A percentile compares a stretch with the other conserved stretches of the same genome.
Evolutionary conservation across 2,797 vertebrate species (phyloP).

Genomic region (Brotogeris chrysoptera): DNA sequence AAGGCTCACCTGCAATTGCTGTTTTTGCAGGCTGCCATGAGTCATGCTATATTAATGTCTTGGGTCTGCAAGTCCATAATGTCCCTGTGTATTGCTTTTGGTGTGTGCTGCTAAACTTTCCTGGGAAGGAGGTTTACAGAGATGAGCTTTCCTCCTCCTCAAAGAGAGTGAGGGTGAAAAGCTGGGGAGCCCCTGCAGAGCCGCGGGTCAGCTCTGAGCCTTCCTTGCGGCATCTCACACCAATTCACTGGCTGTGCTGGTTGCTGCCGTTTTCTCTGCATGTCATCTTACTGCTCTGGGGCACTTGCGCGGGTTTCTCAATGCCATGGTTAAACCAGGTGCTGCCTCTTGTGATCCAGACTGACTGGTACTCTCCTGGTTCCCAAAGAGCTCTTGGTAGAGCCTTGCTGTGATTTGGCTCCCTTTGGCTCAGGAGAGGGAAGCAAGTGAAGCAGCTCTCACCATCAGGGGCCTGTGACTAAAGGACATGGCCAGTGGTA

Average conservation of each 20-base stretch:
- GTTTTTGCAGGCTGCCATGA: neutral
- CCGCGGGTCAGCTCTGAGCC: accelerated
- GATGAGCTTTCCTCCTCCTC: neutral
- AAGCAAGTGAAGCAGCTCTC: neutral
- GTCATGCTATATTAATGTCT: neutral
- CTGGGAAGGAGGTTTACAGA: neutral
- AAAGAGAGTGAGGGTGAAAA: neutral
- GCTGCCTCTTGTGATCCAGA: neutral
- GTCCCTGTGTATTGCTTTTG: neutral
- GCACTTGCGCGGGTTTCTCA: neutral
- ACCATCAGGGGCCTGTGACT: accelerated
- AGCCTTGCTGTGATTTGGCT: neutral
- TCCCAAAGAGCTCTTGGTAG: neutral
- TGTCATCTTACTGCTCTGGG: neutral
- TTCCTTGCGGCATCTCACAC: accelerated
- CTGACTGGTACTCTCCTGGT: neutral
- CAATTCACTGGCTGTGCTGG: accelerated
- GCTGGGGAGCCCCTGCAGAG: neutral
- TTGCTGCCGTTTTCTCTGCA: neutral
- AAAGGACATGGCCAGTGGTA: accelerated
- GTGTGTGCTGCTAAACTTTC: neutral
- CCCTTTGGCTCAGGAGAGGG: neutral
- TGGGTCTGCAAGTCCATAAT: accelerated
- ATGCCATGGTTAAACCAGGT: accelerated
- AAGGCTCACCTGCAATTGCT: neutral